A percentile compares a stretch with the other conserved stretches of the same genome.
Conservation (phyloP, 2,113 vertebrate genomes). For the Phyllopteryx taeniolatus region DNA sequence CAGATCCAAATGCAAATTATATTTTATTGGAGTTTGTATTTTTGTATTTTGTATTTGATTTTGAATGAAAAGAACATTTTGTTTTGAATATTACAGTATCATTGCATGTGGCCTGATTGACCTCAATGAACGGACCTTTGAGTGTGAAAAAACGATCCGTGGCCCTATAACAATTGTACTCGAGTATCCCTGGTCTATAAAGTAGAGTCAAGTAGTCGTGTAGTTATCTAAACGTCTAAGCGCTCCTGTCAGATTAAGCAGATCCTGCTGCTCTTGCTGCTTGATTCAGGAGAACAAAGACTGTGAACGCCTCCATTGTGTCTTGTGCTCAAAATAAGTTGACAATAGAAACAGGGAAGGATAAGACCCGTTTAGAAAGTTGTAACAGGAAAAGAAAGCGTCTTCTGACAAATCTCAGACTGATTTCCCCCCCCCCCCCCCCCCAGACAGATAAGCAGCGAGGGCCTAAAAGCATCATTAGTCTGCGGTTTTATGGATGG, state of each 20-base stretch:
- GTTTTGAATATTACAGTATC: too few species aligned
- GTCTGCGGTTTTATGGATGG: constrained; percentile 7
- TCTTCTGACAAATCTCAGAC: constrained; percentile 27
- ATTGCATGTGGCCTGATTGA: background rate
- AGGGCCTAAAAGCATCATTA: constrained; percentile 30
- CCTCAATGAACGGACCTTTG: background rate
- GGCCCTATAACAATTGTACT: too few species aligned
- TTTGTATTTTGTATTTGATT: too few species aligned
- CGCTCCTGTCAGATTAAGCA: constrained; percentile 22
- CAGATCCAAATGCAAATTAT: too few species aligned
- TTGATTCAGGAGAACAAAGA: constrained; percentile 35
- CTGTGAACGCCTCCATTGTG: constrained; percentile 7
- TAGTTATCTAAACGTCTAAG: background rate
- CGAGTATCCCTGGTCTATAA: too few species aligned
- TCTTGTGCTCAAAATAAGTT: constrained; percentile 19
- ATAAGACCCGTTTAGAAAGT: constrained; percentile 15
- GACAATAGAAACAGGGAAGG: constrained; percentile 36
- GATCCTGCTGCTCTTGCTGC: constrained; percentile 33
- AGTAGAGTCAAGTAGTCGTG: too few species aligned
- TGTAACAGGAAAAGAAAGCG: constrained; percentile 26
- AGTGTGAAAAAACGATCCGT: too few species aligned
- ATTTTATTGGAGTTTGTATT: too few species aligned
- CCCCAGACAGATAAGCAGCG: constrained; percentile 42
- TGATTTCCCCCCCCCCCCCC: constrained; percentile 3
- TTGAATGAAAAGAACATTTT: too few species aligned